These are phyloP conservation scores for Drosophila orena DNA, from an alignment of 1,140 invertebrate genomes.

Conservation along the genomic window DNA sequence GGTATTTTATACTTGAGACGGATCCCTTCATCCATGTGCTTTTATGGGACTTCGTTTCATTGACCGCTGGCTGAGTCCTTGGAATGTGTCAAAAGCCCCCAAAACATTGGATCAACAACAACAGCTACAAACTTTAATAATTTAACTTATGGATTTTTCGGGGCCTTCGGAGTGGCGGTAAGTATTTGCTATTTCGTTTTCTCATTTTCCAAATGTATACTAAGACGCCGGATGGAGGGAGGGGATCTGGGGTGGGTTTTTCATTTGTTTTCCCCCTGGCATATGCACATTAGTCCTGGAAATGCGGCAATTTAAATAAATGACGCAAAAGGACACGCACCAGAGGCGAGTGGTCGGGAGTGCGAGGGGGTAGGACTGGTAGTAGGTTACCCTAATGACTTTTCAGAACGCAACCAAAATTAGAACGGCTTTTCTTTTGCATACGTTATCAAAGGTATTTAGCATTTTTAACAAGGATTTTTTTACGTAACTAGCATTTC, in stretches of 20 bases:
- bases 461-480: slow-evolving; percentile 15
- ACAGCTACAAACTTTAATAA: slow-evolving; percentile 73
- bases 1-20: not conserved
- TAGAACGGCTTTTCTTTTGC: slow-evolving; percentile 16
- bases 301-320: slow-evolving; percentile 83
- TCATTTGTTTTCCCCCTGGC: slow-evolving; percentile 55
- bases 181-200: slow-evolving; percentile 63
- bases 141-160: slow-evolving; percentile 81
- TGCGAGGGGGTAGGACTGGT: not conserved
- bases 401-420: slow-evolving; percentile 62
- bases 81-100: slow-evolving; percentile 54
- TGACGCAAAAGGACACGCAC: slow-evolving; percentile 76
- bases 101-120: slow-evolving; percentile 22
- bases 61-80: slow-evolving; percentile 53
- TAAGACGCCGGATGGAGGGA: slow-evolving; percentile 8
- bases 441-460: slow-evolving; percentile 18
- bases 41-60: slow-evolving; percentile 45
- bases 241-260: slow-evolving; percentile 55
- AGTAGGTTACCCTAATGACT: slow-evolving; percentile 63
- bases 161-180: slow-evolving; percentile 36
- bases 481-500: not conserved
- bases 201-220: slow-evolving; percentile 53
- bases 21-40: not conserved
- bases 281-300: slow-evolving; percentile 77
- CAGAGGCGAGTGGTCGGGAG: slow-evolving; percentile 14